A percentile compares a stretch with the other conserved stretches of the same genome.
Evolutionary conservation across 2,888 invertebrate species (phyloP).

Genomic region (Endomychus coccineus): DNA sequence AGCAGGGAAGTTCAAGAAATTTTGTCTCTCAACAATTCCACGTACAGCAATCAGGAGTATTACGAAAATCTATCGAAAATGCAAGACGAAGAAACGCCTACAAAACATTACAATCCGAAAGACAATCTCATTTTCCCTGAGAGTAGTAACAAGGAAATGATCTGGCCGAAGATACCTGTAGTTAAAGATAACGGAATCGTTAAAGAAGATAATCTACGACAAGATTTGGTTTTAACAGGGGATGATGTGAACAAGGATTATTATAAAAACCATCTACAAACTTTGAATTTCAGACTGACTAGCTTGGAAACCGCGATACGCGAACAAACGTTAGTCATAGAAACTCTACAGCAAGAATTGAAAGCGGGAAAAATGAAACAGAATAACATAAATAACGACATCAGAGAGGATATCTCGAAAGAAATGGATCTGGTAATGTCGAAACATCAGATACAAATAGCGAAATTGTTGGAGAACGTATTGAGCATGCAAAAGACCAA

Average conservation of each 20-base stretch:
- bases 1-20: slow-evolving; percentile 87
- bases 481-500: slow-evolving; percentile 42
- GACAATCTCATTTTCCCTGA: slow-evolving; percentile 18
- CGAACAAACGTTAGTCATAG: slow-evolving; percentile 37
- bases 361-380: slow-evolving; percentile 26
- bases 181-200: slow-evolving; percentile 28
- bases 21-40: slow-evolving; percentile 56
- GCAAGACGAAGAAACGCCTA: slow-evolving; percentile 18
- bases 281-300: slow-evolving; percentile 33
- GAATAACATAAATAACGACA: slow-evolving; percentile 23
- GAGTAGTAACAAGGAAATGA: slow-evolving; percentile 25
- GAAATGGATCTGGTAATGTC: slow-evolving; percentile 39
- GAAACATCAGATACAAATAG: slow-evolving; percentile 38
- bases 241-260: slow-evolving; percentile 21
- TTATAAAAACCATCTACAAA: slow-evolving; percentile 30
- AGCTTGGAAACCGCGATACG: slow-evolving; percentile 34
- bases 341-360: slow-evolving; percentile 35
- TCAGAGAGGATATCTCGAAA: slow-evolving; percentile 32
- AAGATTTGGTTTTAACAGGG: slow-evolving; percentile 13
- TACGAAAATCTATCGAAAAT: slow-evolving; percentile 36
- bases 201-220: slow-evolving; percentile 23
- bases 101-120: slow-evolving; percentile 18
- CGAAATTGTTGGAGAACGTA: slow-evolving; percentile 39
- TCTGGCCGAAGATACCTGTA: slow-evolving; percentile 31
- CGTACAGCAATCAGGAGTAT: slow-evolving; percentile 34